Evolutionary conservation across 2,888 invertebrate species (phyloP), one percentile per base, ranked within the genome.

Genomic region (Drosophila atripex): DNA sequence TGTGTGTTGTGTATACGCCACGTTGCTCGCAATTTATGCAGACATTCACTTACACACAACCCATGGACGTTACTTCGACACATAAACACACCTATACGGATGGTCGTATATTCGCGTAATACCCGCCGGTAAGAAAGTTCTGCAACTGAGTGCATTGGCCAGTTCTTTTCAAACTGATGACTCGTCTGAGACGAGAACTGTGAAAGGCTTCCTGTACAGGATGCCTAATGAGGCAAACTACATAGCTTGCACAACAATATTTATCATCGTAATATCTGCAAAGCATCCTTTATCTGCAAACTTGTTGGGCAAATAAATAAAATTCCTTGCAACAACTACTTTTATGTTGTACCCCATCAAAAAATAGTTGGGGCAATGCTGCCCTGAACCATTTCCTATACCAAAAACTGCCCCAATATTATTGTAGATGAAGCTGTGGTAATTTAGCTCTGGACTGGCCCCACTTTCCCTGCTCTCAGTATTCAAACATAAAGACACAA

Each of bases 1-100:
- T 71, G 52, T 35, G 49, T 66, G 86, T 73, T 80, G 70, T 84
- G 82, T 80, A 84, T 80, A 74, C 78, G 87, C 85, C 75, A 85
- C 87, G 82, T 78, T 87, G 69, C 53, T 71, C 68, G 85, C 87
- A 82, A 82, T 82, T 82, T 82, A 82, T 85, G 78, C 87, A 86
- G 53, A 64, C 64, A 64, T 64, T 65, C 66, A 64, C 64, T 64
- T 63, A 69, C 76, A 77, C 60, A 63, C 56, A 57, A 47, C 45
- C 76, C 59, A 41, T 57, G 58, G 57, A 39, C 57, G 59, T 38
- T 69, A 23, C 55, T 56, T 47, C 46, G 45, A 25, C 74, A 59
- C 47, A 51, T 45, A 23, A 43, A 39, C 61, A 57, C 58, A 43
- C 56, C 30, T 54, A 49, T 35, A 25, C n/a, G 59, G 35, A n/a